phyloP scores from a whole-genome alignment of 2,113 vertebrate genomes.

The Brachypodius melanocephalos region DNA sequence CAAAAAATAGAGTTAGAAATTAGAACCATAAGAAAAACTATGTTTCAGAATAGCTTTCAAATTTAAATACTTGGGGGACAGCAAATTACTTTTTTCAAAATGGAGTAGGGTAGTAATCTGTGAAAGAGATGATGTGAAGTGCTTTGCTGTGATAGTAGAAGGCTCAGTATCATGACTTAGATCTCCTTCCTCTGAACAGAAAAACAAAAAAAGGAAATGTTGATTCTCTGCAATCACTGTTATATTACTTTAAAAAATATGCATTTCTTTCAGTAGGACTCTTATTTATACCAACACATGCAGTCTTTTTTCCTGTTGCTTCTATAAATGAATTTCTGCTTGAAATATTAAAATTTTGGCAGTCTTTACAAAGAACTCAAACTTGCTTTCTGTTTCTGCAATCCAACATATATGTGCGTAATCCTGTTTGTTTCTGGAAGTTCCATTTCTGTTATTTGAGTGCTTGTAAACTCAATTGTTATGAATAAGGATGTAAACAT shows the following conservation, averaged over 20 bases:
- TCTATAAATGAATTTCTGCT: not conserved
- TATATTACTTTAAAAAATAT: not conserved
- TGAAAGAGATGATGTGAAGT: not conserved
- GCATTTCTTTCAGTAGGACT: not conserved
- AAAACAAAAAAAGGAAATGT: not conserved
- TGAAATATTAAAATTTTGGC: not conserved
- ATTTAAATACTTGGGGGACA: not conserved
- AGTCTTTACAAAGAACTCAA: not conserved
- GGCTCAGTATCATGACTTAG: not conserved
- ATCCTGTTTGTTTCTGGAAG: not conserved
- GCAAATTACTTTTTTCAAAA: not conserved
- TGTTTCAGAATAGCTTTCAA: not conserved
- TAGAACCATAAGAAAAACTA: not conserved
- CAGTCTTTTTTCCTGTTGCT: not conserved
- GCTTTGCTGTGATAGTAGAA: not conserved
- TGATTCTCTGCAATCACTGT: not conserved
- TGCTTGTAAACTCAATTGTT: not conserved
- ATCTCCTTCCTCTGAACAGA: not conserved
- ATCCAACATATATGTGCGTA: not conserved
- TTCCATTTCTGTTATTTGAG: not conserved
- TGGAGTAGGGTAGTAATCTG: not conserved
- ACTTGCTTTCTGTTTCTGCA: not conserved
- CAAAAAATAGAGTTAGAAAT: not conserved
- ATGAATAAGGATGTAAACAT: not conserved
- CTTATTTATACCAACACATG: not conserved